Conservation (phyloP, 2,113 vertebrate genomes). For the Albula goreensis region DNA sequence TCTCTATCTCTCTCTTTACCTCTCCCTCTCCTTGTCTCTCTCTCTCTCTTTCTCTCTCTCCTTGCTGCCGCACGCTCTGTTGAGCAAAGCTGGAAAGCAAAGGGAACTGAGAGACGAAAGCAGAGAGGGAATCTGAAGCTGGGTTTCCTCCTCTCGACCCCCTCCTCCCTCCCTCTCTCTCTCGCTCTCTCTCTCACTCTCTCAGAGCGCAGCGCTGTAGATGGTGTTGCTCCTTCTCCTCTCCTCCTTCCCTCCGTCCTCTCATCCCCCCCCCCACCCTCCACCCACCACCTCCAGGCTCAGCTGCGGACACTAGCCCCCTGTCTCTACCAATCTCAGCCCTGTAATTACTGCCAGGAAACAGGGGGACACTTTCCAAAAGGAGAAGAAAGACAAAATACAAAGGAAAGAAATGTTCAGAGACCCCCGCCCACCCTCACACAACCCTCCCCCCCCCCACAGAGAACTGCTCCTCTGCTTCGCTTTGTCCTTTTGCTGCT, state of each 20-base stretch:
- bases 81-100: slow-evolving; percentile 16
- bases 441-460: too few species aligned
- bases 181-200: background rate
- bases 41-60: background rate
- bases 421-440: background rate
- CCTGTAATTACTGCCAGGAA: background rate
- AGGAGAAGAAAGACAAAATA: background rate
- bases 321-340: background rate
- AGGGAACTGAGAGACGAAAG: background rate
- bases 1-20: background rate
- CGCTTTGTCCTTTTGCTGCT: background rate
- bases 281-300: background rate
- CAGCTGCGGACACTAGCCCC: background rate
- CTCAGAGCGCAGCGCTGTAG: background rate
- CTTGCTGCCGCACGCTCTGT: slow-evolving; percentile 26
- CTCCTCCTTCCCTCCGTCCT: background rate
- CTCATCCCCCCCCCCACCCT: background rate
- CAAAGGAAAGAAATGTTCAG: background rate
- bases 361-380: background rate
- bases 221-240: background rate
- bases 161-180: background rate
- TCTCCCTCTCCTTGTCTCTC: background rate
- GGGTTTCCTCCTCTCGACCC: background rate
- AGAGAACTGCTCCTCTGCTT: background rate
- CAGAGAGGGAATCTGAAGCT: slow-evolving; percentile 12